Conservation (phyloP, 2,888 invertebrate genomes). For the Drosophila meridionalis region DNA sequence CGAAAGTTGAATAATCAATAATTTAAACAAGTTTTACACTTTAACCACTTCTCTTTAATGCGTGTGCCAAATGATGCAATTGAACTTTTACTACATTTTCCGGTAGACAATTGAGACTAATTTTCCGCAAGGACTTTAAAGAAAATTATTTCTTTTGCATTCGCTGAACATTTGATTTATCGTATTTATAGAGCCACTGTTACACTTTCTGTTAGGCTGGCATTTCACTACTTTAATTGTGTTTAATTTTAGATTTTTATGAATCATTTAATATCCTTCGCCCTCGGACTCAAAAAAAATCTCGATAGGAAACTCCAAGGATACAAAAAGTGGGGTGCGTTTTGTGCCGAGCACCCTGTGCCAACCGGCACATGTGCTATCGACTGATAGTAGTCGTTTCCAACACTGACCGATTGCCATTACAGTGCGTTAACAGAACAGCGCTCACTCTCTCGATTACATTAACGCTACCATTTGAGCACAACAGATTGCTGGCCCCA, state of each 20-base stretch:
- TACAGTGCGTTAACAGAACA: slow-evolving; percentile 5
- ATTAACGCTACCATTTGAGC: slow-evolving; percentile 33
- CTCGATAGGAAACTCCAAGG: slow-evolving; percentile 71
- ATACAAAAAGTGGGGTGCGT: slow-evolving; percentile 60
- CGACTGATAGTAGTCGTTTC: slow-evolving; percentile 15
- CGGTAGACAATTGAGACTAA: slow-evolving; percentile 15
- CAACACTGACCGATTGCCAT: slow-evolving; percentile 25
- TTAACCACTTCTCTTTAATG: neutral
- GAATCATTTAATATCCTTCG: slow-evolving; percentile 42
- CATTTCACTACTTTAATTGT: slow-evolving; percentile 16
- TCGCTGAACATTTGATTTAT: slow-evolving; percentile 3
- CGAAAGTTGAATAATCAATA: slow-evolving; percentile 51
- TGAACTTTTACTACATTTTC: slow-evolving; percentile 13
- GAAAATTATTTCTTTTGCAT: slow-evolving; percentile 28
- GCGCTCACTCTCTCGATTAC: neutral
- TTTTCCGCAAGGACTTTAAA: neutral
- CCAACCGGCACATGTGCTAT: slow-evolving; percentile 39
- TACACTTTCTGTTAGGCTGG: neutral
- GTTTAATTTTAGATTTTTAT: slow-evolving; percentile 38
- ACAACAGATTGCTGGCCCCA: slow-evolving; percentile 30
- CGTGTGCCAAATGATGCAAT: neutral
- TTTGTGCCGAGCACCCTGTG: slow-evolving; percentile 40
- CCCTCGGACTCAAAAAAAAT: slow-evolving; percentile 56
- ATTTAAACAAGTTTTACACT: slow-evolving; percentile 5
- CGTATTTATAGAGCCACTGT: slow-evolving; percentile 2